Conservation (phyloP, 2,797 vertebrate species). For the Sebastes matsubarae region DNA sequence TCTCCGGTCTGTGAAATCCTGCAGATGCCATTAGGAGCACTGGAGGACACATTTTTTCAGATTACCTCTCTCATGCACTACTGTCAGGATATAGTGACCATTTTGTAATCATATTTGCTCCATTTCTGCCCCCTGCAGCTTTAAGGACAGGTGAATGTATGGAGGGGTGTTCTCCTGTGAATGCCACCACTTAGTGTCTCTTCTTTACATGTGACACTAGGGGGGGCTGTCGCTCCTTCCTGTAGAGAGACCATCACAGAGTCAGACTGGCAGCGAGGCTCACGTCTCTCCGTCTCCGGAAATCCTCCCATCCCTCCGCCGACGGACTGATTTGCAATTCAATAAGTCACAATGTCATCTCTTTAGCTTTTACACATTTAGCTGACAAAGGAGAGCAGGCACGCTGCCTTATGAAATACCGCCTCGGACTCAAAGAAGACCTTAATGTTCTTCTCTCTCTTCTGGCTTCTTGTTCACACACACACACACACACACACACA, state of each 20-base stretch:
- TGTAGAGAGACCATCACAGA: background rate
- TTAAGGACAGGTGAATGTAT: background rate
- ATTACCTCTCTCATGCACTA: too few relatives aligned
- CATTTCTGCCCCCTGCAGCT: background rate
- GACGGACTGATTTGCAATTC: conserved; percentile 78
- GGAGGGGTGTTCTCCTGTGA: background rate
- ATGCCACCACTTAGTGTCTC: background rate
- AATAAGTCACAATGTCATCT: conserved; percentile 80
- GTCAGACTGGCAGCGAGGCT: background rate
- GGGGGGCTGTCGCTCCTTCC: conserved; percentile 74
- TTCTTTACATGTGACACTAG: conserved; percentile 56
- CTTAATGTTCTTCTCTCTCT: conserved; percentile 42
- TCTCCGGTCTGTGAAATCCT: too few relatives aligned
- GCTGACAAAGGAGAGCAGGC: conserved; percentile 70
- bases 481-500: background rate
- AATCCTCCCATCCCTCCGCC: conserved; percentile 62
- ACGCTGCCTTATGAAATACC: conserved; percentile 57
- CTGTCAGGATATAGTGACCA: too few relatives aligned
- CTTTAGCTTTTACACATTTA: conserved; percentile 75
- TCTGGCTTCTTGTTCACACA: conserved; percentile 24
- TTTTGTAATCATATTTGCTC: too few relatives aligned
- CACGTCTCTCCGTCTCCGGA: conserved; percentile 64
- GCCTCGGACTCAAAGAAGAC: conserved; percentile 51
- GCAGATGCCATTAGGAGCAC: too few relatives aligned
- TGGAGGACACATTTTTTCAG: too few relatives aligned